Evolutionary conservation across 1,140 invertebrate species (phyloP), one percentile per base, ranked within the genome.

Genomic region (Tetramorium simillimum): DNA sequence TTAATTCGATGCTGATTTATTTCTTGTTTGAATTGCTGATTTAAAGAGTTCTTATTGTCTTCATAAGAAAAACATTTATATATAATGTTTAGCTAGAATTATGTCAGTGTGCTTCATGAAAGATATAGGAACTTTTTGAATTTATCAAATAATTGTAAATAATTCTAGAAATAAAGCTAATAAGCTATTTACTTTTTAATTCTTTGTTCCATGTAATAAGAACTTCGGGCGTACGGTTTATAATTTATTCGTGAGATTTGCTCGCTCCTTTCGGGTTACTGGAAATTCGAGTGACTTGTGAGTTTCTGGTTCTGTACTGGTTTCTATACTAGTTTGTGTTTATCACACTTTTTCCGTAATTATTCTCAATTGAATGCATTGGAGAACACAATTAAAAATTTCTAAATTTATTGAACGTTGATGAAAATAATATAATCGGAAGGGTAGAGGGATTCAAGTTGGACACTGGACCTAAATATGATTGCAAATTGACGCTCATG

Each of bases 401-500:
- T 67, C 14, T 21, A 49, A 49, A 58, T 46, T 56, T 58, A 49
- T 46, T 49, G 9, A 1, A 21, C 16, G 21, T 9, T 24, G 12
- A 49, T 49, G 9, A 24, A 21, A 24, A 75, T 62, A 16, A 33
- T 21, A 12, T 40, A 53, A 18, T 4, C 2, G 12, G 40, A 33
- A 51, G 72, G 43, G 3, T 33, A 16, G 2, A 21, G 6, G 2
- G 6, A 60, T 37, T 14, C 14, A 46, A 49, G 75, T 73, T 18
- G 40, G 10, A n/a, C 10, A 5, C 16, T 58, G 18, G 24, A 21
- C 21, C 56, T 46, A 4, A 56, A 28, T 16, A 51, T 16, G 28
- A 53, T n/a, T 69, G 43, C n/a, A 51, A 80, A 80, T 80, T 46
- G 21, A 81, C 56, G 40, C 2, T 46, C 49, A 46, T 40, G 53